phyloP scores from a whole-genome alignment of 2,797 vertebrate species.

The Phoeniculus purpureus region DNA sequence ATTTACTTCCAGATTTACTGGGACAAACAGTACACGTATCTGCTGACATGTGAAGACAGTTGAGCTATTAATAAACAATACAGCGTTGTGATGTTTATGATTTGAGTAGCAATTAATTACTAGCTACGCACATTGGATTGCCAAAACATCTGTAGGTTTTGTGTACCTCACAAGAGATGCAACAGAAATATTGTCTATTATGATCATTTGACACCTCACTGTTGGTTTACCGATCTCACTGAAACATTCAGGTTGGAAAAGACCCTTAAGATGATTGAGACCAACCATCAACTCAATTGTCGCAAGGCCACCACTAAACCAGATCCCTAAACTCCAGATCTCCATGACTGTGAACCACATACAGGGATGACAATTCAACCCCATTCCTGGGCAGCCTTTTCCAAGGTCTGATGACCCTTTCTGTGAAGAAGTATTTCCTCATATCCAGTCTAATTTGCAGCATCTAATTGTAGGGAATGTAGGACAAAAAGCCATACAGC shows the following conservation, averaged over 20 bases:
- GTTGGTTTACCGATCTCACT: neutral
- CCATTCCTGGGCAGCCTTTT: no score
- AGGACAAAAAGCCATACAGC: neutral
- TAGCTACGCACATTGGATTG: neutral
- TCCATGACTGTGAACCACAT: no score
- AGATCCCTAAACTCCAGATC: no score
- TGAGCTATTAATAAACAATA: neutral
- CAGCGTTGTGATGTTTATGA: neutral
- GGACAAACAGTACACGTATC: neutral
- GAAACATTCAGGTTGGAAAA: no score
- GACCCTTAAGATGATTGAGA: no score
- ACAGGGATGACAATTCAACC: no score
- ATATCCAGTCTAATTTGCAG: neutral
- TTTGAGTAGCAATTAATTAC: constrained; percentile 10
- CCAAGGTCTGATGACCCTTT: no score
- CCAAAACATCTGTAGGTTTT: neutral
- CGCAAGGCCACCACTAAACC: no score
- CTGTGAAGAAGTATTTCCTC: no score
- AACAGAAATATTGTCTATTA: neutral
- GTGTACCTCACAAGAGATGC: neutral
- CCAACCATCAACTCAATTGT: no score
- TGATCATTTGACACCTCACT: neutral
- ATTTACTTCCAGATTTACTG: neutral
- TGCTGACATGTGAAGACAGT: neutral
- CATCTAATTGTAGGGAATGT: neutral